A percentile compares a stretch with the other conserved stretches of the same genome.
Conservation (phyloP, 2,888 invertebrate species). For the Oegoconia quadripuncta region DNA sequence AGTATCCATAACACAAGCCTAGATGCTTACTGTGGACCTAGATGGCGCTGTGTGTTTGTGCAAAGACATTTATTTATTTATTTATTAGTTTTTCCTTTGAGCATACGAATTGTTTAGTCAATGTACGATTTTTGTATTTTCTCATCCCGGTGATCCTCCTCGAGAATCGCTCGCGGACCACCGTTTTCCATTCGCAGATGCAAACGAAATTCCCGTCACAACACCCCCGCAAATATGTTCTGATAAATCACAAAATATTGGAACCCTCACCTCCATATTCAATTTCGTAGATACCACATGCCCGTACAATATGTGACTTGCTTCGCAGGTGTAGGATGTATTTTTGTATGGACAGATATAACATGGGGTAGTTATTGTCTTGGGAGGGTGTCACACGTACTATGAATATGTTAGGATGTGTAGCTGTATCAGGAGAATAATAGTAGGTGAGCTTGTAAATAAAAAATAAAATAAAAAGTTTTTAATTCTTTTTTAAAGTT, state of each 20-base stretch:
- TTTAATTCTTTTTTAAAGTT: neutral
- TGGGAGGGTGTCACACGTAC: slow-evolving; percentile 7
- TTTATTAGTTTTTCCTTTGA: too few relatives aligned
- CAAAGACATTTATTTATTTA: too few relatives aligned
- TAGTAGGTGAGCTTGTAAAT: neutral
- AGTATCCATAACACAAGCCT: too few relatives aligned
- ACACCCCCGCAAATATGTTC: slow-evolving; percentile 18
- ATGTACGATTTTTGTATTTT: too few relatives aligned
- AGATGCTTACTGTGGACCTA: too few relatives aligned
- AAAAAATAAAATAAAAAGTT: neutral
- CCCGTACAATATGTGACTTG: neutral
- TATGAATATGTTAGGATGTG: slow-evolving; percentile 16
- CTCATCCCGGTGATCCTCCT: neutral
- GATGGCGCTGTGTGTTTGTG: too few relatives aligned
- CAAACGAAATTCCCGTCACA: slow-evolving; percentile 8
- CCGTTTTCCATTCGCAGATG: slow-evolving; percentile 1
- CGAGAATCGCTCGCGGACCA: neutral
- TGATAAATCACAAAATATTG: slow-evolving; percentile 24
- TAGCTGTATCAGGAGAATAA: neutral
- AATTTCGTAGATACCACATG: slow-evolving; percentile 10
- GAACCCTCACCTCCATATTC: slow-evolving; percentile 19
- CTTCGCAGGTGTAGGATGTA: neutral
- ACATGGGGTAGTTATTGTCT: slow-evolving; percentile 4
- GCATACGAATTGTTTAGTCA: too few relatives aligned
- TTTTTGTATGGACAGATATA: neutral